Percentiles rank a stretch among this genome's conserved stretches.
These are phyloP conservation scores for Aquatica leii DNA, from an alignment of 2,888 invertebrate species.

Conservation along the genomic window DNA sequence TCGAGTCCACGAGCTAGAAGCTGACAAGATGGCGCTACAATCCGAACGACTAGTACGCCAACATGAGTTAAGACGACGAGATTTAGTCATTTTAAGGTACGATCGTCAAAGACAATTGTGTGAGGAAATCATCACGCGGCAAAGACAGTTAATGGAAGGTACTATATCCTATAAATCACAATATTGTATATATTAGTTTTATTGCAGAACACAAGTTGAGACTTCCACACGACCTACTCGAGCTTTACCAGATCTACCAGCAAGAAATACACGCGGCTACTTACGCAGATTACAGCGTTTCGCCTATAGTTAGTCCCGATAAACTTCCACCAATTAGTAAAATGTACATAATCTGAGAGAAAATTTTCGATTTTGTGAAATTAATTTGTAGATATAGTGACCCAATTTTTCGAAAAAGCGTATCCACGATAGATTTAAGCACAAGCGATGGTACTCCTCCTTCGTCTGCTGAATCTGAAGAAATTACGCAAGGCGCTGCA, in stretches of 20 bases:
- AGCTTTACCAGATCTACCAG: conserved; percentile 83
- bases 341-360: conserved; percentile 59
- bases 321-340: conserved; percentile 72
- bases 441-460: conserved; percentile 55
- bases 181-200: background rate
- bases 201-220: conserved; percentile 71
- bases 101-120: conserved; percentile 86
- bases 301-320: conserved; percentile 62
- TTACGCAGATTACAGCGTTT: conserved; percentile 70
- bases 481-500: conserved; percentile 47
- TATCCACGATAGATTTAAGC: conserved; percentile 47
- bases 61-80: conserved; percentile 85
- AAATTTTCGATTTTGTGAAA: background rate
- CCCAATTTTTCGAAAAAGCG: conserved; percentile 53
- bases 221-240: conserved; percentile 78
- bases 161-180: conserved; percentile 12
- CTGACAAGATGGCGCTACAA: conserved; percentile 91
- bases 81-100: conserved; percentile 82
- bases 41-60: conserved; percentile 85
- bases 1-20: conserved; percentile 92
- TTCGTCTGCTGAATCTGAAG: conserved; percentile 57
- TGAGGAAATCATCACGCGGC: conserved; percentile 91
- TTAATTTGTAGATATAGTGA: conserved; percentile 54
- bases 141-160: conserved; percentile 87
- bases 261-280: conserved; percentile 88